phyloP scores from a whole-genome alignment of 2,113 vertebrate species.

The Pogona vitticeps region DNA sequence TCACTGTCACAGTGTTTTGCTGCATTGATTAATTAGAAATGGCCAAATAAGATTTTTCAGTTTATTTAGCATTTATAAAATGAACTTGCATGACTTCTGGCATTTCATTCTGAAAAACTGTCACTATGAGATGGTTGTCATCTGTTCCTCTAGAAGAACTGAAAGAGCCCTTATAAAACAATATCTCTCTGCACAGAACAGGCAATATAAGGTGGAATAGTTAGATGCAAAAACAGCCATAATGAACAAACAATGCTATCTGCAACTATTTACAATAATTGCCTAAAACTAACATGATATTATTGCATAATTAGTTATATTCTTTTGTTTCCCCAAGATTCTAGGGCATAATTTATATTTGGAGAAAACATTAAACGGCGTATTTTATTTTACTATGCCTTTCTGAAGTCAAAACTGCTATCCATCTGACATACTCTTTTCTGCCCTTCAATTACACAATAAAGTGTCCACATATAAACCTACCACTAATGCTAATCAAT shows the following conservation, averaged over 20 bases:
- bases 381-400: not conserved
- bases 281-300: not conserved
- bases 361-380: slow-evolving; percentile 8
- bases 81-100: not conserved
- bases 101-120: not conserved
- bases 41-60: not conserved
- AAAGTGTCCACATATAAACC: not conserved
- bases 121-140: not conserved
- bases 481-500: not conserved
- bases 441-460: not conserved
- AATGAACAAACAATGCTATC: not conserved
- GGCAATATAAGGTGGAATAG: not conserved
- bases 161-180: not conserved
- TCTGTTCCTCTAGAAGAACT: not conserved
- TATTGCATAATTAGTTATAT: slow-evolving; percentile 33
- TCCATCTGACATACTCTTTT: not conserved
- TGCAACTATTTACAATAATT: not conserved
- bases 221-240: not conserved
- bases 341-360: not conserved
- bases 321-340: not conserved
- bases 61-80: slow-evolving; percentile 12
- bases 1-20: not conserved
- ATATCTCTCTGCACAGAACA: not conserved
- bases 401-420: not conserved
- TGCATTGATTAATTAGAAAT: not conserved